Evolutionary conservation across 2,888 invertebrate genomes (phyloP).

Genomic region (Stegana nigrithorax): DNA sequence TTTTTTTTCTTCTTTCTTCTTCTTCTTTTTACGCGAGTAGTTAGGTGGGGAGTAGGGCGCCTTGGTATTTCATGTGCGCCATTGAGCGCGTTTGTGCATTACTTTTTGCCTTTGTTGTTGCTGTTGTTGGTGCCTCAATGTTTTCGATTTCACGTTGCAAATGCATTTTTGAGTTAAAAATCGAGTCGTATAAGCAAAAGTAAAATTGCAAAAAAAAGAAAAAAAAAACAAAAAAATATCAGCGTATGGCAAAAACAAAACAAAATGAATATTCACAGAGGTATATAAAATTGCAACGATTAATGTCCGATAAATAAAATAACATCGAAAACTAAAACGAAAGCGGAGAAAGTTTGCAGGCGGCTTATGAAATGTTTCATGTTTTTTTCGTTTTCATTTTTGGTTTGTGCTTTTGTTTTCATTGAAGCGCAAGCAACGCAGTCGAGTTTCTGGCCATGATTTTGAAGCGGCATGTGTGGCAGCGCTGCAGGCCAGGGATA

Average conservation of each 20-base stretch:
- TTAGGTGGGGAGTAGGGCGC: not conserved
- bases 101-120: not conserved
- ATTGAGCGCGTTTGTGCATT: not conserved
- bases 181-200: not conserved
- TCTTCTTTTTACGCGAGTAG: not conserved
- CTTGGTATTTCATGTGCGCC: conserved; percentile 3
- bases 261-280: too few relatives aligned
- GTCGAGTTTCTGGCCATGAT: conserved; percentile 2
- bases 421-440: too few relatives aligned
- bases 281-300: conserved; percentile 47
- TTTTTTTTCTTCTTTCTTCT: conserved; percentile 42
- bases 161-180: conserved; percentile 40
- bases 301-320: not conserved
- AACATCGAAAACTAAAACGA: conserved; percentile 27
- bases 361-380: not conserved
- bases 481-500: too few relatives aligned
- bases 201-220: not conserved
- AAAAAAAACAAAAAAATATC: conserved; percentile 7
- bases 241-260: too few relatives aligned
- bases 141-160: conserved; percentile 62
- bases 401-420: too few relatives aligned
- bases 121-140: not conserved
- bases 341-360: conserved; percentile 56
- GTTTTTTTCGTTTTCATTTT: too few relatives aligned
- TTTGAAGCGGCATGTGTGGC: not conserved